phyloP scores from a whole-genome alignment of 2,113 vertebrate genomes.

The Tyto alba region DNA sequence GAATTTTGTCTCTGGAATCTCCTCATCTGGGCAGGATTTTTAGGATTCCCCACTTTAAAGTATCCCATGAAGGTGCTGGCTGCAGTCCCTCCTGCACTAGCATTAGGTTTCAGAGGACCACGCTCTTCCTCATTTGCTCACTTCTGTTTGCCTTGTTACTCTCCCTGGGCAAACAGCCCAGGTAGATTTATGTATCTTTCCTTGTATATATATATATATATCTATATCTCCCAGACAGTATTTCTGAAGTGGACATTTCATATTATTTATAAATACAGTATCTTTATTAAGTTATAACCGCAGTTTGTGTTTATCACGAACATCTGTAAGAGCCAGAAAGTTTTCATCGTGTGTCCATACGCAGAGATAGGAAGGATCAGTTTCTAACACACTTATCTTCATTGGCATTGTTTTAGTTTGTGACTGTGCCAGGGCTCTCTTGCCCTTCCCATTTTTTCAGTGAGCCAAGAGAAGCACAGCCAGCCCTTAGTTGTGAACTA shows the following conservation, averaged over 20 bases:
- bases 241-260: neutral
- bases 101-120: neutral
- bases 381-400: constrained; percentile 19
- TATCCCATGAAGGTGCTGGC: neutral
- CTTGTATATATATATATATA: neutral
- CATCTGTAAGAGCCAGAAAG: neutral
- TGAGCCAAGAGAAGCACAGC: neutral
- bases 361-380: neutral
- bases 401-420: neutral
- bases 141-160: neutral
- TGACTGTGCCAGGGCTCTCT: neutral
- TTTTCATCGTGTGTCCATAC: neutral
- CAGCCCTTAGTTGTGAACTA: neutral
- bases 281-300: neutral
- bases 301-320: neutral
- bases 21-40: neutral
- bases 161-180: neutral
- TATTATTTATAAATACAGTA: neutral
- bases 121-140: neutral
- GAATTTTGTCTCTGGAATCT: neutral
- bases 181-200: neutral
- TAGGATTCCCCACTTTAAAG: neutral
- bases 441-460: neutral
- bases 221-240: neutral
- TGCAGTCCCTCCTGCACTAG: neutral